A percentile compares a stretch with the other conserved stretches of the same genome.
Conservation (phyloP, 2,888 invertebrate genomes). For the Hydriomena furcata region DNA sequence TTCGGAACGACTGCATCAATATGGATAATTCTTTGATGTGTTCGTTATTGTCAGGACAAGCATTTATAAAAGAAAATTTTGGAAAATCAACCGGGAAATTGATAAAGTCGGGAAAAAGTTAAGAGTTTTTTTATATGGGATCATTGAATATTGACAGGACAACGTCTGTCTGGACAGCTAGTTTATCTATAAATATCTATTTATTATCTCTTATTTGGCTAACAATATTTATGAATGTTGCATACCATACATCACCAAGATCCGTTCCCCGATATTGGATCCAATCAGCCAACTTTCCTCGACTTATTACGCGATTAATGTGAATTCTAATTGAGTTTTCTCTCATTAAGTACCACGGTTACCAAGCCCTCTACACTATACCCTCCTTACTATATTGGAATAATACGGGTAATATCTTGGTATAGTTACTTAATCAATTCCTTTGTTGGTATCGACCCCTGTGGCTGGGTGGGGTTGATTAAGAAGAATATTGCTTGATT, state of each 20-base stretch:
- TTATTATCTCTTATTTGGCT: too few species aligned
- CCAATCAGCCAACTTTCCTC: conserved; percentile 69
- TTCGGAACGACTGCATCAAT: too few species aligned
- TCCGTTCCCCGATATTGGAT: conserved; percentile 16
- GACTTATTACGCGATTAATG: conserved; percentile 78
- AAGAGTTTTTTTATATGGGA: too few species aligned
- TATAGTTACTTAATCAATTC: conserved; percentile 84
- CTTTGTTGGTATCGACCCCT: conserved; percentile 82
- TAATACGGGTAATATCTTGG: conserved; percentile 82
- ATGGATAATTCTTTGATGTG: too few species aligned
- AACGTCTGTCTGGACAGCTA: too few species aligned
- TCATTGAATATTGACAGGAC: too few species aligned
- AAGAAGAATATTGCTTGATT: conserved; percentile 84
- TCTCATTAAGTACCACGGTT: conserved; percentile 81
- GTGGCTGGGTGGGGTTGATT: conserved; percentile 80
- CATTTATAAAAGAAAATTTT: too few species aligned
- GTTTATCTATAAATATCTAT: too few species aligned
- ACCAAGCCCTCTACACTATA: conserved; percentile 67
- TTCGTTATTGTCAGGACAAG: too few species aligned
- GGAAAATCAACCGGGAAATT: too few species aligned
- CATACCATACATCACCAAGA: not conserved
- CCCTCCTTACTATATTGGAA: conserved; percentile 76
- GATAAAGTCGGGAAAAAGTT: too few species aligned
- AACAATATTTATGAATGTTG: too few species aligned
- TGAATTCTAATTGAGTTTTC: conserved; percentile 82